phyloP scores from a whole-genome alignment of 2,888 invertebrate genomes.

The Cantharis rustica region DNA sequence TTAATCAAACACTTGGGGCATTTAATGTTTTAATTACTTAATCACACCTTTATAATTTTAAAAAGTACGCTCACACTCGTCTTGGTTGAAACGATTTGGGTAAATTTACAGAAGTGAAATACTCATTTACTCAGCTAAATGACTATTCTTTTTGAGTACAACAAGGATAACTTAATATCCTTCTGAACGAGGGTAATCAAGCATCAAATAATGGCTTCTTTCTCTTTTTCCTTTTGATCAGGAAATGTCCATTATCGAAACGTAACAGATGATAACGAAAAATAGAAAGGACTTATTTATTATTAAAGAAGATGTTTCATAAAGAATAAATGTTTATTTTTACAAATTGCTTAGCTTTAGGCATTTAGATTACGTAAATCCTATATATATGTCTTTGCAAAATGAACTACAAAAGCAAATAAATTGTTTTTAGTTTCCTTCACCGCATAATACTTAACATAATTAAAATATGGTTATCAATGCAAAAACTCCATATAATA shows the following conservation, averaged over 20 bases:
- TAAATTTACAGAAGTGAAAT: conserved; percentile 29
- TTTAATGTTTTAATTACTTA: neutral
- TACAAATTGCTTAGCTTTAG: conserved; percentile 5
- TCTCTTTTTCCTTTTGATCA: conserved; percentile 39
- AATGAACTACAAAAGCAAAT: neutral
- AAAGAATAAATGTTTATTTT: conserved; percentile 16
- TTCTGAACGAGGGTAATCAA: conserved; percentile 43
- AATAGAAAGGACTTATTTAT: conserved; percentile 28
- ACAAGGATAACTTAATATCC: conserved; percentile 43
- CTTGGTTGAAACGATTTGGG: conserved; percentile 20
- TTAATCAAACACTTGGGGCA: neutral
- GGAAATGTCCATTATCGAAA: conserved; percentile 41
- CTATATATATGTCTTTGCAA: neutral
- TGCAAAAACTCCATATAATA: conserved; percentile 79
- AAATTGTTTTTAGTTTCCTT: neutral
- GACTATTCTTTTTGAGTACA: conserved; percentile 34
- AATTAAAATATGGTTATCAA: conserved; percentile 74
- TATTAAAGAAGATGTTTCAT: conserved; percentile 30
- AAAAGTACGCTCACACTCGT: neutral
- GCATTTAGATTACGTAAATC: neutral
- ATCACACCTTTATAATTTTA: neutral
- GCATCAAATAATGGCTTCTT: conserved; percentile 40
- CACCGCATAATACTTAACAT: neutral
- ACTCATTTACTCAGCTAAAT: conserved; percentile 30
- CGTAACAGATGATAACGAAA: conserved; percentile 39